These are phyloP conservation scores for Omphaloscelis lunosa DNA, from an alignment of 2,888 invertebrate species.

Conservation along the genomic window DNA sequence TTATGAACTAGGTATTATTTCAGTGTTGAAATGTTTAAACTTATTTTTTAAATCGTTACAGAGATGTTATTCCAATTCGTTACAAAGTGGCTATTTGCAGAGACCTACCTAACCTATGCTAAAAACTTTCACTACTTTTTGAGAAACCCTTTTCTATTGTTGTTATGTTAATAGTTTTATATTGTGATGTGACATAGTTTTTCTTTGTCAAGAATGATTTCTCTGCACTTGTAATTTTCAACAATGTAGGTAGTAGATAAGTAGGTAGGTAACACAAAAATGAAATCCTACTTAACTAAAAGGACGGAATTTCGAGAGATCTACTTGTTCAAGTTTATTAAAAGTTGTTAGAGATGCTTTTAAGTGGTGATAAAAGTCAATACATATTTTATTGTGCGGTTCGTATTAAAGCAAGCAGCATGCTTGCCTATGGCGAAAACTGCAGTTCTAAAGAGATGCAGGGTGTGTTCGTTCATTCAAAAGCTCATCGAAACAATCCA, in stretches of 20 bases:
- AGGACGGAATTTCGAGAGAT: neutral
- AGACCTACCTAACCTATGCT: neutral
- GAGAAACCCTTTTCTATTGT: conserved; percentile 43
- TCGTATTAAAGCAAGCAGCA: neutral
- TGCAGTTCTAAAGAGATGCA: neutral
- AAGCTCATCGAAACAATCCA: neutral
- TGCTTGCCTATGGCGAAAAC: neutral
- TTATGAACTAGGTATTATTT: neutral
- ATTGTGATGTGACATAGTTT: conserved; percentile 19
- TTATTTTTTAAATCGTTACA: neutral
- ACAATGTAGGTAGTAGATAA: neutral
- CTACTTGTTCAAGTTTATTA: neutral
- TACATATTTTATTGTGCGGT: neutral
- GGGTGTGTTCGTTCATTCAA: neutral
- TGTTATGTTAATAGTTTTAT: conserved; percentile 33
- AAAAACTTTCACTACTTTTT: conserved; percentile 35
- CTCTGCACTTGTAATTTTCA: conserved; percentile 5
- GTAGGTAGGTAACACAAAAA: neutral
- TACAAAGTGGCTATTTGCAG: neutral
- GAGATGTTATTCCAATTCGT: neutral
- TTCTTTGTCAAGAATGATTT: conserved; percentile 35
- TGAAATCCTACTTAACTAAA: neutral
- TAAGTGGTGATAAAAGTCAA: neutral
- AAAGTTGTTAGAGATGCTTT: neutral
- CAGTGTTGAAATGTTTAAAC: conserved; percentile 10